Evolutionary conservation across 1,140 invertebrate genomes (phyloP).

Genomic region (Charaxes varanes): DNA sequence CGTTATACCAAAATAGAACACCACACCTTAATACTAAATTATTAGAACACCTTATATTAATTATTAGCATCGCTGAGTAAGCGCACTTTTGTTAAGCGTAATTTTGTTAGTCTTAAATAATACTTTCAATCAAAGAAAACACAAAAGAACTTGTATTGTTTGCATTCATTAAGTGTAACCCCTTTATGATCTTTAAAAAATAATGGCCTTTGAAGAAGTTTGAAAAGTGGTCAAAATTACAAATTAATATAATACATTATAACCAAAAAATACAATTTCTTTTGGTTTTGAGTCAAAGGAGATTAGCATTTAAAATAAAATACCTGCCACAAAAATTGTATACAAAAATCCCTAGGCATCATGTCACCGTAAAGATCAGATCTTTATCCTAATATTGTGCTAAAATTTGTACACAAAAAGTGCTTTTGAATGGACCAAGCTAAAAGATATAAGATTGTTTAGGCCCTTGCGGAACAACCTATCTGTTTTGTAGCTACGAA

Average conservation of each 20-base stretch:
- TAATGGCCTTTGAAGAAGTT: no score
- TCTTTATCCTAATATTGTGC: no score
- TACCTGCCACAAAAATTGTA: not conserved
- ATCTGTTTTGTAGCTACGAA: slow-evolving; percentile 23
- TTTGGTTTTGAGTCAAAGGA: not conserved
- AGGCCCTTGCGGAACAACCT: no score
- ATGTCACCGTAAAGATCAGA: no score
- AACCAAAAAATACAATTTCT: slow-evolving; percentile 9
- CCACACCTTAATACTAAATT: slow-evolving; percentile 65
- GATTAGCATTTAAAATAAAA: slow-evolving; percentile 1
- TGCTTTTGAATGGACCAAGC: no score
- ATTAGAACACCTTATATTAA: no score
- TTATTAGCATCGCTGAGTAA: slow-evolving; percentile 40
- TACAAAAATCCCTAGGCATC: not conserved
- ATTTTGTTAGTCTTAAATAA: slow-evolving; percentile 22
- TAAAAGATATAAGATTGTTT: no score
- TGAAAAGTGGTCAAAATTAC: no score
- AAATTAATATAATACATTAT: no score
- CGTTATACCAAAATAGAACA: slow-evolving; percentile 41
- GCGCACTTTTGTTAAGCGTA: no score
- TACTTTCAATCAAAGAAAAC: not conserved
- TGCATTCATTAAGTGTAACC: not conserved
- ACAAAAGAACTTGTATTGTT: slow-evolving; percentile 7
- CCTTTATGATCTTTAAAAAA: no score
- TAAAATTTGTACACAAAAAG: no score